A percentile compares a stretch with the other conserved stretches of the same genome.
These are phyloP conservation scores for Epsilonema sp. DNA, from an alignment of 2,888 invertebrate species.

Conservation along the genomic window DNA sequence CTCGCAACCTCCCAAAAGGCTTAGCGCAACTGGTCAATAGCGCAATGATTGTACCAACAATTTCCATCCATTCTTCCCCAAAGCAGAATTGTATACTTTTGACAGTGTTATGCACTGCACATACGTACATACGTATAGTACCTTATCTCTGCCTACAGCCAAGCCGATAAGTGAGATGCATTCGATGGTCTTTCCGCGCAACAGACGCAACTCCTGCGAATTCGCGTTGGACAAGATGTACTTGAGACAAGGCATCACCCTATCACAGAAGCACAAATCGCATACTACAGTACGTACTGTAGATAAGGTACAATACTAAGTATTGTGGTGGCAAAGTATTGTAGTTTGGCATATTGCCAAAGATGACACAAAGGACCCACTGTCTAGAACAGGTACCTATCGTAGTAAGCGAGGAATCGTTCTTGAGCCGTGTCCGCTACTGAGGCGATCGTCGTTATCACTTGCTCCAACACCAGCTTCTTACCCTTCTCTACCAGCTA, in stretches of 20 bases:
- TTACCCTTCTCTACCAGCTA: constrained; percentile 73
- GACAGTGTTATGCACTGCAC: no score
- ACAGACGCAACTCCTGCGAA: constrained; percentile 45
- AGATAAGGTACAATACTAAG: no score
- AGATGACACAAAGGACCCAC: constrained; percentile 11
- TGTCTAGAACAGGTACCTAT: no score
- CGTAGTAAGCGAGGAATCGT: constrained; percentile 81
- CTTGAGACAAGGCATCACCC: constrained; percentile 75
- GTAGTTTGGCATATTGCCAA: no score
- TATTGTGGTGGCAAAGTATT: no score
- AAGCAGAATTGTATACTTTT: no score
- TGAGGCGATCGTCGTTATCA: constrained; percentile 93
- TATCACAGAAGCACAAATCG: constrained; percentile 16
- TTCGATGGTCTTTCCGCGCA: constrained; percentile 94
- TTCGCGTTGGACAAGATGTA: constrained; percentile 87
- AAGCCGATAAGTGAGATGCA: constrained; percentile 88
- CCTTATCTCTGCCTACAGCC: constrained; percentile 38
- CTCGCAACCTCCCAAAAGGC: no score
- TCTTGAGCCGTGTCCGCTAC: constrained; percentile 95
- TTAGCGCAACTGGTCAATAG: no score
- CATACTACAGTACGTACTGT: no score
- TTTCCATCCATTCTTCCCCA: no score
- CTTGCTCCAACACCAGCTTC: constrained; percentile 87
- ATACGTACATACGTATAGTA: constrained; percentile 11
- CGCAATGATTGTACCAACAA: no score